Evolutionary conservation across 23 tunicate species (phyloP), one percentile per base, ranked within the genome.

Genomic region (Ciona savignyi): DNA sequence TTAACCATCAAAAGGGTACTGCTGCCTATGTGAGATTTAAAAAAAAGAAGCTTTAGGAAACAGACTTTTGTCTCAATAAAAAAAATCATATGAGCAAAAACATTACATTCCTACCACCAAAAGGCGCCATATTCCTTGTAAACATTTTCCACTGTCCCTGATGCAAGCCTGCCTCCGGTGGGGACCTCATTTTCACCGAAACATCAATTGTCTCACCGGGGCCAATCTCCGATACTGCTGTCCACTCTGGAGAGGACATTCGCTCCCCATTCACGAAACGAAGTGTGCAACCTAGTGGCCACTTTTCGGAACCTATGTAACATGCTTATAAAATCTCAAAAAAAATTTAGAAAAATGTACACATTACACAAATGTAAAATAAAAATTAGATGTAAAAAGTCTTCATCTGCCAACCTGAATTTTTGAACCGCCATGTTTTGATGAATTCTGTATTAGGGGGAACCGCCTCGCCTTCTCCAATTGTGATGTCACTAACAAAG

Each of bases 61-160:
- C n/a, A n/a, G n/a, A n/a, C n/a, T n/a, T n/a, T n/a, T n/a, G n/a
- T n/a, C n/a, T n/a, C n/a, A n/a, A n/a, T n/a, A n/a, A n/a, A n/a
- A n/a, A n/a, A n/a, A n/a, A n/a, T n/a, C n/a, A n/a, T n/a, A n/a
- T n/a, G n/a, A n/a, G n/a, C n/a, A n/a, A 72, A 15, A 3, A 22
- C 4, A 72, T n/a, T 9, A 20, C 23, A 51, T 21, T 11, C 30
- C 1, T 22, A 84, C 91, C 91, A 35, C 93, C 93, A 72, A 95
- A 85, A 19, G 90, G 99, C 35, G 72, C 67, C 77, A 85, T 78
- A 3, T 48, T 72, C 34, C 49, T 74, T 35, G 86, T 95, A 60
- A 72, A 81, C 51, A 89, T 75, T 68, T 79, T 89, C 99, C 99
- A 95, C 78, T 85, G 96, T 2, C 96, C 95, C 74, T 89, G 96